phyloP scores from a whole-genome alignment of 1,140 invertebrate genomes.

The Holotrichia oblita region DNA sequence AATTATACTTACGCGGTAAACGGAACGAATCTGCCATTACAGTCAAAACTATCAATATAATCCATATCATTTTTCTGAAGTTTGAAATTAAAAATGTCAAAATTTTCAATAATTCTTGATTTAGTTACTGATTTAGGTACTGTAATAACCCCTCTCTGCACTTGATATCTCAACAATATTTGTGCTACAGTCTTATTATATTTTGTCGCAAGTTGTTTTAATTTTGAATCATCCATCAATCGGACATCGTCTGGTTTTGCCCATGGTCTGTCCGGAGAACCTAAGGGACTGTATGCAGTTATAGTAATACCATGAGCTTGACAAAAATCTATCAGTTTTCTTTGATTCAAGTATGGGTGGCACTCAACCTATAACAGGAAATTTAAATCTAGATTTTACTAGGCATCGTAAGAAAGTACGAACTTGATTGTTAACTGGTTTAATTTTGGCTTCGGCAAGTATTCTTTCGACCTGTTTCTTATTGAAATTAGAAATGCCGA shows the following conservation, averaged over 20 bases:
- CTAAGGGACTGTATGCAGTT: constrained; percentile 85
- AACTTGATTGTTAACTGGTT: constrained; percentile 14
- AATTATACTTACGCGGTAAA: constrained; percentile 6
- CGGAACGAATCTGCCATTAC: constrained; percentile 26
- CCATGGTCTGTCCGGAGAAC: constrained; percentile 73
- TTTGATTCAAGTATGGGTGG: constrained; percentile 85
- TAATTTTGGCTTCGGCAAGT: constrained; percentile 60
- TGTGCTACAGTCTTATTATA: constrained; percentile 66
- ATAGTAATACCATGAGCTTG: constrained; percentile 71
- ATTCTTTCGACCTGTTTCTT: constrained; percentile 80
- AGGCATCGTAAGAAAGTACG: too few species aligned
- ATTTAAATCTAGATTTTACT: not conserved
- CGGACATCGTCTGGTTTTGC: constrained; percentile 67
- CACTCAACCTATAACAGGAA: constrained; percentile 57
- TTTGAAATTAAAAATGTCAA: not conserved
- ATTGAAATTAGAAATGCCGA: constrained; percentile 95
- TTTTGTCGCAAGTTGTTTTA: constrained; percentile 71
- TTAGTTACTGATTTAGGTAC: too few species aligned
- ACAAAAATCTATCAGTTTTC: constrained; percentile 79
- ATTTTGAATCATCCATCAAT: constrained; percentile 71
- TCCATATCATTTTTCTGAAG: constrained; percentile 5
- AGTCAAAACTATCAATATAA: constrained; percentile 21
- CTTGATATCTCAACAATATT: not conserved
- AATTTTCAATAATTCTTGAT: too few species aligned
- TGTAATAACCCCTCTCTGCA: not conserved